phyloP scores from a whole-genome alignment of 2,797 vertebrate species.

The Tolypeutes matacus region DNA sequence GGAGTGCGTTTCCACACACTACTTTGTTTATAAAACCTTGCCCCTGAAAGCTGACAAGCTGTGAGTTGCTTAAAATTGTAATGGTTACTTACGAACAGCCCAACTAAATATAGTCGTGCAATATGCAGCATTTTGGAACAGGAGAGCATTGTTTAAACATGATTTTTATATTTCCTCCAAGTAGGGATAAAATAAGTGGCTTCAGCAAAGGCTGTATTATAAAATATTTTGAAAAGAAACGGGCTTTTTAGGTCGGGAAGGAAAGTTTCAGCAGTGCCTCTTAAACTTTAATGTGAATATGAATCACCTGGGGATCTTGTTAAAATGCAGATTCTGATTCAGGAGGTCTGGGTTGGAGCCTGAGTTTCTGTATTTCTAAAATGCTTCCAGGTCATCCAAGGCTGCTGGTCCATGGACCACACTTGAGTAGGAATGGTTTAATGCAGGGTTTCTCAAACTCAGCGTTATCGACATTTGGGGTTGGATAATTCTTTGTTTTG shows the following conservation, averaged over 20 bases:
- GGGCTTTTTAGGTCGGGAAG: background rate
- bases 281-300: background rate
- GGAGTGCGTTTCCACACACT: constrained; percentile 53
- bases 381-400: background rate
- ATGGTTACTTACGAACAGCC: constrained; percentile 53
- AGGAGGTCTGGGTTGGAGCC: background rate
- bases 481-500: background rate
- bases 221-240: constrained; percentile 40
- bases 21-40: constrained; percentile 70
- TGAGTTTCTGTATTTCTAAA: constrained; percentile 26
- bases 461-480: background rate
- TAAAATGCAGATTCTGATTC: background rate
- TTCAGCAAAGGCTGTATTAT: constrained; percentile 16
- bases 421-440: background rate
- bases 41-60: constrained; percentile 62
- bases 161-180: constrained; percentile 47
- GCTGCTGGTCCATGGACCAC: background rate
- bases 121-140: constrained; percentile 64
- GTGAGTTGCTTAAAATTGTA: constrained; percentile 64
- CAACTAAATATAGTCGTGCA: constrained; percentile 57
- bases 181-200: background rate
- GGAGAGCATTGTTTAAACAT: constrained; percentile 65
- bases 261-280: background rate
- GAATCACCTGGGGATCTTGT: background rate
- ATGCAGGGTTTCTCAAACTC: background rate